A percentile compares a stretch with the other conserved stretches of the same genome.
phyloP scores from a whole-genome alignment of 2,888 invertebrate species.

The Eupithecia centaureata region DNA sequence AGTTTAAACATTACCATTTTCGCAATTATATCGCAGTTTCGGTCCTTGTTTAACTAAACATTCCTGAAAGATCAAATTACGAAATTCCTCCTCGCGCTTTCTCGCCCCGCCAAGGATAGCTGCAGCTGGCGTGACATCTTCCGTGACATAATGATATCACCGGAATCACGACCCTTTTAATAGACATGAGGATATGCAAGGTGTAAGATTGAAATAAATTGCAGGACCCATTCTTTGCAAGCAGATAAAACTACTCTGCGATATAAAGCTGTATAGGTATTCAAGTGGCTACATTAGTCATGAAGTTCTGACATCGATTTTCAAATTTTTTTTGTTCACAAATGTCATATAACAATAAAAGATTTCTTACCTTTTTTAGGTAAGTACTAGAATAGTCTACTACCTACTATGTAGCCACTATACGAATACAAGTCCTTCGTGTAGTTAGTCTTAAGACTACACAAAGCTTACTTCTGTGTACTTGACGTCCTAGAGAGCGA shows the following conservation, averaged over 20 bases:
- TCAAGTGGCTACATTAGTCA: no score
- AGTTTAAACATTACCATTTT: not conserved
- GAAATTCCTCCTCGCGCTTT: not conserved
- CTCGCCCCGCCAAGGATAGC: not conserved
- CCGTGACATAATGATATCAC: not conserved
- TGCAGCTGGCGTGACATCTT: not conserved
- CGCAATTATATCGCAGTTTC: not conserved
- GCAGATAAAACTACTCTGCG: not conserved
- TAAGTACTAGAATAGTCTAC: no score
- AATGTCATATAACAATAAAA: no score
- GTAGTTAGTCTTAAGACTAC: no score
- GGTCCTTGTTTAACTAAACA: not conserved
- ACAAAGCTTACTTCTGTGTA: no score
- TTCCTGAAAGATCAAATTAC: not conserved
- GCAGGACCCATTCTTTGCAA: not conserved
- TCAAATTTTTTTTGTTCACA: no score
- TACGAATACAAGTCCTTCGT: no score
- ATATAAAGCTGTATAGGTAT: no score
- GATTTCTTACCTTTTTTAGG: no score
- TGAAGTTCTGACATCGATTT: no score
- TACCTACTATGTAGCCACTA: no score
- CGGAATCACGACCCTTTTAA: not conserved
- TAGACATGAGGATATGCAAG: not conserved
- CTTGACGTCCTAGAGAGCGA: no score
- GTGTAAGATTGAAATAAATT: not conserved